Percentiles rank a stretch among this genome's conserved stretches.
These are phyloP conservation scores for Drosophila algonquin DNA, from an alignment of 2,888 invertebrate genomes.

Conservation along the genomic window DNA sequence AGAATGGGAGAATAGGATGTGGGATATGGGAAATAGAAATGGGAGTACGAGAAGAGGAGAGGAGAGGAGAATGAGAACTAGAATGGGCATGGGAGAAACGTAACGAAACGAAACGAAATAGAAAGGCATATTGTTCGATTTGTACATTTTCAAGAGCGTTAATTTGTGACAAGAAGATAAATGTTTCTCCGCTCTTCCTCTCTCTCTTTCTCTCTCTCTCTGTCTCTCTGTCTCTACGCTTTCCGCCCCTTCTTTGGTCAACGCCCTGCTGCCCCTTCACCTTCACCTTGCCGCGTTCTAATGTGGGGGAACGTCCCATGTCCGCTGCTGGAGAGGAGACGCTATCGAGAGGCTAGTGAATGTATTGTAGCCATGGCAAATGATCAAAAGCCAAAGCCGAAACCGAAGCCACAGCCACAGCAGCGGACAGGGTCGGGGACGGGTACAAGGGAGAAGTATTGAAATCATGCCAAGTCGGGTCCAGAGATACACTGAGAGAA, in stretches of 20 bases:
- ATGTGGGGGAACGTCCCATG: conserved; percentile 23
- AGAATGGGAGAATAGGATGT: conserved; percentile 10
- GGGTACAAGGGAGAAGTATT: background rate
- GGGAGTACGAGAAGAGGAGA: background rate
- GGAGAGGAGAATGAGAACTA: background rate
- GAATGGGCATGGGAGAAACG: background rate
- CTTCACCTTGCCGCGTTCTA: conserved; percentile 26
- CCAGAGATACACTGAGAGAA: background rate
- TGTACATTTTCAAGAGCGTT: conserved; percentile 53
- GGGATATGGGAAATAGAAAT: conserved; percentile 3
- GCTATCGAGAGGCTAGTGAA: conserved; percentile 36
- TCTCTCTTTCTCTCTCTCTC: background rate
- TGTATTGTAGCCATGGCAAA: conserved; percentile 64
- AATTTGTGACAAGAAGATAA: conserved; percentile 72
- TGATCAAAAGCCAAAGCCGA: conserved; percentile 69
- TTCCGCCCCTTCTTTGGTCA: conserved; percentile 1
- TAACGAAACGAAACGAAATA: conserved; percentile 36
- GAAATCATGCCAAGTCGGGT: background rate
- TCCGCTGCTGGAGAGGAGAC: background rate
- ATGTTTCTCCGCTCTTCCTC: conserved; percentile 51
- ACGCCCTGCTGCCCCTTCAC: conserved; percentile 1
- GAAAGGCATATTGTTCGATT: conserved; percentile 48
- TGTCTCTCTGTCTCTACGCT: background rate
- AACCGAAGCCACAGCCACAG: conserved; percentile 22
- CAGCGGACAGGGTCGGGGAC: background rate